These are phyloP conservation scores for Sarcoramphus papa DNA, from an alignment of 2,797 vertebrate genomes.

Conservation along the genomic window DNA sequence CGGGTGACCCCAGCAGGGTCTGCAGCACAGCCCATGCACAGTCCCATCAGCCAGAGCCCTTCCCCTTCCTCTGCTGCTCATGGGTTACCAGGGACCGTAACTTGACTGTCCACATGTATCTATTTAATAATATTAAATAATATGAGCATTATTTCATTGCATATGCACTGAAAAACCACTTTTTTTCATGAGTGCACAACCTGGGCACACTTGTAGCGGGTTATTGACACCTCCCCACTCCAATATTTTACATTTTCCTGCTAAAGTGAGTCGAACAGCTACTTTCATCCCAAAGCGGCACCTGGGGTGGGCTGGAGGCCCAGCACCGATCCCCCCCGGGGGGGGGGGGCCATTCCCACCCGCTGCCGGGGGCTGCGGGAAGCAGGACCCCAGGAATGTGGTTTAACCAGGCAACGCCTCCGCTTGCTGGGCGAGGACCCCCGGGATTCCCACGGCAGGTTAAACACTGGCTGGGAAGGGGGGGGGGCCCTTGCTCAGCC, in stretches of 20 bases:
- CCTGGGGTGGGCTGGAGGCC: not conserved
- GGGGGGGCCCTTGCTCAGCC: not conserved
- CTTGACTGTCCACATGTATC: rapidly evolving
- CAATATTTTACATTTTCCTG: not conserved
- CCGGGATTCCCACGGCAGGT: not conserved
- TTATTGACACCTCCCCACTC: too few species aligned
- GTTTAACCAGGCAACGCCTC: not conserved
- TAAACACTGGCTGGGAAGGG: too few species aligned
- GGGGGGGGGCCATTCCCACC: not conserved
- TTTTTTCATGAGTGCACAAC: not conserved
- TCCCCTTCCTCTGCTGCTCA: not conserved
- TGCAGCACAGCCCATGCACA: not conserved
- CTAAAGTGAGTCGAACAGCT: not conserved
- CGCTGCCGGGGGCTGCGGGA: too few species aligned
- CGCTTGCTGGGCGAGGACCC: not conserved
- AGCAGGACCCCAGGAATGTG: not conserved
- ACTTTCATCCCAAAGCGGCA: not conserved
- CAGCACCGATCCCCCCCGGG: not conserved
- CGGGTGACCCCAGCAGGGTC: not conserved
- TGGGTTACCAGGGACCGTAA: too few species aligned
- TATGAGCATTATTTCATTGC: not conserved
- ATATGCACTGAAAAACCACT: rapidly evolving
- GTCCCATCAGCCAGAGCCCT: not conserved
- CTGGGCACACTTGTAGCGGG: rapidly evolving
- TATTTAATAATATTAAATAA: not conserved